phyloP scores from a whole-genome alignment of 1,140 invertebrate species.

The Lucilia sericata region DNA sequence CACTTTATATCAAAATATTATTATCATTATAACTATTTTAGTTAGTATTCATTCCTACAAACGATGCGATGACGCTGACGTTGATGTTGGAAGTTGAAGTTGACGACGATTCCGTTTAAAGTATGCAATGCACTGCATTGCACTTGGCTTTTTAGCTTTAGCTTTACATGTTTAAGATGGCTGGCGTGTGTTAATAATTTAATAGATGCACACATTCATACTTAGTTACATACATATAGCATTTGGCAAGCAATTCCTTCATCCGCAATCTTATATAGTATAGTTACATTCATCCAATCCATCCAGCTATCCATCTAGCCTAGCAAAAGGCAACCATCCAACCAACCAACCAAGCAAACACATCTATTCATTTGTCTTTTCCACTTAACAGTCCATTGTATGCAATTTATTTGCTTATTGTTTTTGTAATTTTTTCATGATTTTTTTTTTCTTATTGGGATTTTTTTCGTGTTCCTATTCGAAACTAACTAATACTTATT shows the following conservation, averaged over 20 bases:
- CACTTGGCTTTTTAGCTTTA: not conserved
- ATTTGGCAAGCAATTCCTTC: not conserved
- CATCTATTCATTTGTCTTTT: not conserved
- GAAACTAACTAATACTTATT: conserved; percentile 30
- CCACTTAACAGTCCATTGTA: not conserved
- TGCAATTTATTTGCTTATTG: conserved; percentile 3
- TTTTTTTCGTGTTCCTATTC: conserved; percentile 3
- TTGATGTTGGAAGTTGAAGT: not conserved
- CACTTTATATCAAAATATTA: conserved; percentile 4
- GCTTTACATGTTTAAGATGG: not conserved
- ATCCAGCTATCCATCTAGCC: not conserved
- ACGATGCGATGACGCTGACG: not conserved
- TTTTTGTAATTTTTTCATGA: not conserved
- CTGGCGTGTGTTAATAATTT: conserved; percentile 16
- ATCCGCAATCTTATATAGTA: not conserved
- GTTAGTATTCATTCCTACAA: not conserved
- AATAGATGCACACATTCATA: not conserved
- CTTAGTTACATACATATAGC: not conserved
- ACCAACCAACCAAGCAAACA: not conserved
- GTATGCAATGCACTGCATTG: not conserved
- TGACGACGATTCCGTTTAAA: not conserved
- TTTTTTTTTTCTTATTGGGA: too few species aligned
- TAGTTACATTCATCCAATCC: not conserved
- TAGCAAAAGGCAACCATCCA: not conserved
- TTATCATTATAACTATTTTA: not conserved